Conservation (phyloP, 1,140 invertebrate genomes). For the Lanistes nyassanus region DNA sequence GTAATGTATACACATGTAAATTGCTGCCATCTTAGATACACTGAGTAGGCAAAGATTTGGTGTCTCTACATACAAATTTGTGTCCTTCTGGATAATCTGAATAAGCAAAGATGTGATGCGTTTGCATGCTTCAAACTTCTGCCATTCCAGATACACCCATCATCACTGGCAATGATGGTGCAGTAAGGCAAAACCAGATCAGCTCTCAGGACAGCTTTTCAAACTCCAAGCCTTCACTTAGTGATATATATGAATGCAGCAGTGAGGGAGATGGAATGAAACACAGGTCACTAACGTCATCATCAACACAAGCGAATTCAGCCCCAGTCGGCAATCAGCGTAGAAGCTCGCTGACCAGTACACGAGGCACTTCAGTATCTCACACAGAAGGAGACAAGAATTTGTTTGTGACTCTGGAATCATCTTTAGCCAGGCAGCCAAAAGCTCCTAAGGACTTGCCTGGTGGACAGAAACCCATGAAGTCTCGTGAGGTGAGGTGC, state of each 20-base stretch:
- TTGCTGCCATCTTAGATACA: too few species aligned
- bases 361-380: not conserved
- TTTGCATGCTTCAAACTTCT: too few species aligned
- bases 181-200: slow-evolving; percentile 22
- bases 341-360: slow-evolving; percentile 2
- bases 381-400: not conserved
- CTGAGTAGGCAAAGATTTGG: too few species aligned
- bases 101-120: too few species aligned
- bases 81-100: too few species aligned
- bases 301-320: slow-evolving; percentile 25
- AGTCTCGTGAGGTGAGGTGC: slow-evolving; percentile 16
- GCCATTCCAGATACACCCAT: slow-evolving; percentile 43
- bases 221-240: slow-evolving; percentile 54
- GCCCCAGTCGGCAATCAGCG: not conserved
- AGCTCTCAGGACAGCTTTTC: slow-evolving; percentile 36
- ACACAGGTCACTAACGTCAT: not conserved
- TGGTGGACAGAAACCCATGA: slow-evolving; percentile 8
- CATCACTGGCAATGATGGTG: slow-evolving; percentile 41
- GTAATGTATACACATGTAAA: too few species aligned
- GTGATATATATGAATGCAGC: slow-evolving; percentile 59
- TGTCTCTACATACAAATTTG: too few species aligned
- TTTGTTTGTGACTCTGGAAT: slow-evolving; percentile 39
- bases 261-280: slow-evolving; percentile 42
- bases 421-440: not conserved
- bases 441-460: slow-evolving; percentile 39